A percentile compares a stretch with the other conserved stretches of the same genome.
Evolutionary conservation across 2,113 vertebrate genomes (phyloP).

Genomic region (Otocyon megalotis): DNA sequence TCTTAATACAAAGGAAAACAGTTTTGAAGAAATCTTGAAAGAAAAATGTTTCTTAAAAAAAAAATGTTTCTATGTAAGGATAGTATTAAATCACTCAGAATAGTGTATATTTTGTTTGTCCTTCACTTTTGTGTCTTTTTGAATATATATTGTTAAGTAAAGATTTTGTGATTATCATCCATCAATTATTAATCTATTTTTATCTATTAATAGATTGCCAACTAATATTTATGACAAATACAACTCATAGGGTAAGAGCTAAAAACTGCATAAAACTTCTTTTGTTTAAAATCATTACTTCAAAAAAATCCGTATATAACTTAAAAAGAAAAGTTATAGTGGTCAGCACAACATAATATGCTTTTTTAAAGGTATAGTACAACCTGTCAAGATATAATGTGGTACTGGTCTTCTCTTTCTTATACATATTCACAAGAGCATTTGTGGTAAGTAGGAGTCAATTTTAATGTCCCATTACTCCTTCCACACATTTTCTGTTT

Average conservation of each 20-base stretch:
- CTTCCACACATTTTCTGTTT: slow-evolving; percentile 60
- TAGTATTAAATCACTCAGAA: slow-evolving; percentile 11
- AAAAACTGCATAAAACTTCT: not conserved
- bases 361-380: not conserved
- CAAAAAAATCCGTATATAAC: not conserved
- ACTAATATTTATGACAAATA: not conserved
- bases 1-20: slow-evolving; percentile 2
- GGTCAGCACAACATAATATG: not conserved
- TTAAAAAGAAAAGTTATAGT: not conserved
- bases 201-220: not conserved
- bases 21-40: not conserved
- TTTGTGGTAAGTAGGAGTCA: slow-evolving; percentile 29
- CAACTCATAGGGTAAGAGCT: not conserved
- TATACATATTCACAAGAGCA: not conserved
- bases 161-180: not conserved
- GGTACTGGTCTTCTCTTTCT: not conserved
- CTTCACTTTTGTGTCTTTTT: not conserved
- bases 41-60: not conserved
- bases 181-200: not conserved
- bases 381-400: not conserved
- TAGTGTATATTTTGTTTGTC: not conserved
- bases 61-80: not conserved
- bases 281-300: slow-evolving; percentile 42
- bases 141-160: not conserved
- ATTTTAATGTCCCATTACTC: slow-evolving; percentile 69